Conservation (phyloP, 2,797 vertebrate species). For the Darevskia nairensis region DNA sequence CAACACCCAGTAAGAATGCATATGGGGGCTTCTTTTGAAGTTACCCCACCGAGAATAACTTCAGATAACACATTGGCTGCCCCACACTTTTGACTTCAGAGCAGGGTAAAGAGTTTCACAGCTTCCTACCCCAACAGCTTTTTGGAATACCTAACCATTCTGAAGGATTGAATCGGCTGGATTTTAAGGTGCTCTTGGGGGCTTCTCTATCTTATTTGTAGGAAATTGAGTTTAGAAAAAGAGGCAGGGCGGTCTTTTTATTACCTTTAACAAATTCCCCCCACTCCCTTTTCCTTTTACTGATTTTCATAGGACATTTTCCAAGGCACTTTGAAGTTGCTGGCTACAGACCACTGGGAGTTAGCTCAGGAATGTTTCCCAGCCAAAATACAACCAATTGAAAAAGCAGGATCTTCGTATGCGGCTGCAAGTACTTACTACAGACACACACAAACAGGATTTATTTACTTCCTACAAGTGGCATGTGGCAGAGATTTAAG, state of each 20-base stretch:
- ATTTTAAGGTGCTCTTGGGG: background rate
- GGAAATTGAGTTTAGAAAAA: constrained; percentile 20
- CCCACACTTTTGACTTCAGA: constrained; percentile 49
- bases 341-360: background rate
- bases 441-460: background rate
- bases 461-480: background rate
- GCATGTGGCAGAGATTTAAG: background rate
- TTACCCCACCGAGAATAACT: constrained; percentile 39
- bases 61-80: constrained; percentile 43
- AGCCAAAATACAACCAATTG: background rate
- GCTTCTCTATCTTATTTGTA: background rate
- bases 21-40: constrained; percentile 42
- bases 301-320: constrained; percentile 22
- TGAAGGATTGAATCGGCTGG: constrained; percentile 44
- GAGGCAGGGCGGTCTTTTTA: background rate
- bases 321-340: constrained; percentile 3
- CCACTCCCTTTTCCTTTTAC: background rate
- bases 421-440: background rate
- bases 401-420: background rate
- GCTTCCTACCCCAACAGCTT: background rate
- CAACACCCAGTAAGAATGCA: background rate
- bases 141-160: constrained; percentile 44
- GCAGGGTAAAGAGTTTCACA: background rate
- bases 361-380: constrained; percentile 2
- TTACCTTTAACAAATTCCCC: background rate